Conservation (phyloP, 2,113 vertebrate species). For the Pyrgilauda ruficollis region DNA sequence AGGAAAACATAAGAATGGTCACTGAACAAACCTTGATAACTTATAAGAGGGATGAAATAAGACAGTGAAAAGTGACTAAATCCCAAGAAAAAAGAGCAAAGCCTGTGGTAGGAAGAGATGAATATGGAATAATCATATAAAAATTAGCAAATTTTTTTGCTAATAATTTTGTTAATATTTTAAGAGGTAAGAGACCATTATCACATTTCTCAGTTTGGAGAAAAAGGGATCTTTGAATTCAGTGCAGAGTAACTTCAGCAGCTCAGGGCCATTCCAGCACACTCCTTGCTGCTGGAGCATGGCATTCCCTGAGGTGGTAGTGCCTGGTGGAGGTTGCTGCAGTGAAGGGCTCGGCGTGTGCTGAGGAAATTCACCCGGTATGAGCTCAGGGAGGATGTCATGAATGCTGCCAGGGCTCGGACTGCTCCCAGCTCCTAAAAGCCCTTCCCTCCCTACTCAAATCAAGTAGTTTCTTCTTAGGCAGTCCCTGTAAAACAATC, state of each 20-base stretch:
- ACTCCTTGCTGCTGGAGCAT: accelerated
- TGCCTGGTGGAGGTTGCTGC: background rate
- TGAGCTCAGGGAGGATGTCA: background rate
- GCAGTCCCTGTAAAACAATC: constrained; percentile 21
- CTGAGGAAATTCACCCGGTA: background rate
- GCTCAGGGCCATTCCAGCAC: background rate
- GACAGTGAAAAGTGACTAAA: background rate
- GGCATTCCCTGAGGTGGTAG: background rate
- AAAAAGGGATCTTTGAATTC: background rate
- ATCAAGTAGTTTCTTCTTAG: background rate
- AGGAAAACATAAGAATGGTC: background rate
- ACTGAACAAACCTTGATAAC: background rate
- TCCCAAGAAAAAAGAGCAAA: background rate
- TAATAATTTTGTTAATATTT: too few species aligned
- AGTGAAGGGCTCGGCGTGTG: accelerated
- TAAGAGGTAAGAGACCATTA: background rate
- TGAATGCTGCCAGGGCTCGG: background rate
- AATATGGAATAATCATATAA: background rate
- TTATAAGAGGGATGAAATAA: background rate
- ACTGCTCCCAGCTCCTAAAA: background rate
- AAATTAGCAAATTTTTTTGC: background rate
- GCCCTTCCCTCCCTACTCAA: background rate
- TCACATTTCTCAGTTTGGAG: background rate
- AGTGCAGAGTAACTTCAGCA: background rate
- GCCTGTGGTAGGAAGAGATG: background rate